These are phyloP conservation scores for Hanleya hanleyi DNA, from an alignment of 2,888 invertebrate species.

Conservation along the genomic window DNA sequence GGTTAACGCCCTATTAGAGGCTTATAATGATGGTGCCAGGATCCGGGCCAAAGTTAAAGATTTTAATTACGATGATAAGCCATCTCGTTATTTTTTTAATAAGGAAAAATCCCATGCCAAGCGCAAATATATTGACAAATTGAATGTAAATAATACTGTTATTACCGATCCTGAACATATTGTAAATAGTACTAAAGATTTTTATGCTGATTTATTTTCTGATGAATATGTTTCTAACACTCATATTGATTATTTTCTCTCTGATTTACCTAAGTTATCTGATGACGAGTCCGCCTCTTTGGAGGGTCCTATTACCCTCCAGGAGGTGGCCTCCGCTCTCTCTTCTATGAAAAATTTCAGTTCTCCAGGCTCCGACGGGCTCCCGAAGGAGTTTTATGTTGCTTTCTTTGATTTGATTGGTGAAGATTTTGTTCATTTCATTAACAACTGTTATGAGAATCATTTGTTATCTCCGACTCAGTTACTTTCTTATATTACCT, in stretches of 20 bases:
- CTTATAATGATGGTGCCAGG: background rate
- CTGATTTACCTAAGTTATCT: slow-evolving; percentile 1
- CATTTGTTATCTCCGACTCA: background rate
- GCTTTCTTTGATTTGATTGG: slow-evolving; percentile 7
- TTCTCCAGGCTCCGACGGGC: slow-evolving; percentile 13
- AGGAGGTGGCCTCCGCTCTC: background rate
- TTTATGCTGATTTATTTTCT: slow-evolving; percentile 3
- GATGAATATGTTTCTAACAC: background rate
- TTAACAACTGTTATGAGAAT: background rate
- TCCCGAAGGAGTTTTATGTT: slow-evolving; percentile 15
- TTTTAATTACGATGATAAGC: slow-evolving; percentile 9
- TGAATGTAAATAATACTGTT: background rate
- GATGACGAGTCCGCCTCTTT: background rate
- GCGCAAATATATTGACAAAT: slow-evolving; percentile 1
- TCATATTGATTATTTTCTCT: background rate
- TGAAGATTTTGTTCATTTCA: background rate
- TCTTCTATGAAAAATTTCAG: slow-evolving; percentile 2
- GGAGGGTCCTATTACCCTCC: background rate
- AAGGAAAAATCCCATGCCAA: background rate
- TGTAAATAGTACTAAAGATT: background rate
- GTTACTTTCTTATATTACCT: slow-evolving; percentile 11
- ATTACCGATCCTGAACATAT: background rate
- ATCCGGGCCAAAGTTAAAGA: background rate
- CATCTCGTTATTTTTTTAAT: slow-evolving; percentile 10
- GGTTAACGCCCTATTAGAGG: background rate